A percentile compares a stretch with the other conserved stretches of the same genome.
Evolutionary conservation across 2,888 invertebrate species (phyloP).

Genomic region (Gymnoscelis rufifasciata): DNA sequence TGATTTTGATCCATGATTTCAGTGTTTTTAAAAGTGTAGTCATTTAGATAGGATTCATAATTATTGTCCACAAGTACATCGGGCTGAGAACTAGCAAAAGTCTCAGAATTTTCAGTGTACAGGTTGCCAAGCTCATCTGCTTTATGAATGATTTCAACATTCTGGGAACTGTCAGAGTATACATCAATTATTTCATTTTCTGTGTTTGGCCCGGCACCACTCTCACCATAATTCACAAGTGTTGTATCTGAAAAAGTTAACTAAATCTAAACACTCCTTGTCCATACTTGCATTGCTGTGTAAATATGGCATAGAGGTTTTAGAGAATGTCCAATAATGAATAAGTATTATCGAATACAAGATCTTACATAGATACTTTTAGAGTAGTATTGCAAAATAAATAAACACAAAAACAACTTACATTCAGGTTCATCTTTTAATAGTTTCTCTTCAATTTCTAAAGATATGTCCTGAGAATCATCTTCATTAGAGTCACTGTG

Average conservation of each 20-base stretch:
- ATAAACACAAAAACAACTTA: slow-evolving; percentile 30
- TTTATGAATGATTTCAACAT: slow-evolving; percentile 56
- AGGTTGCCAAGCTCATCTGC: slow-evolving; percentile 69
- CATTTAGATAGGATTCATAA: slow-evolving; percentile 63
- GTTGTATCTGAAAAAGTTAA: slow-evolving; percentile 65
- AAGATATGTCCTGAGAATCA: slow-evolving; percentile 68
- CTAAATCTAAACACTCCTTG: too few species aligned
- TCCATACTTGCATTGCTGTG: too few species aligned
- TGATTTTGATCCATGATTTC: slow-evolving; percentile 41
- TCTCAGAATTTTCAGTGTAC: slow-evolving; percentile 60
- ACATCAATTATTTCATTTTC: slow-evolving; percentile 58
- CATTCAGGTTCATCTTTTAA: slow-evolving; percentile 74
- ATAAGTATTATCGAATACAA: too few species aligned
- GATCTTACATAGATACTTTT: too few species aligned
- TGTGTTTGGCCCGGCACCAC: slow-evolving; percentile 39
- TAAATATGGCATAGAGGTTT: too few species aligned
- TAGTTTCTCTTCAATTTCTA: slow-evolving; percentile 71
- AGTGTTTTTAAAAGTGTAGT: slow-evolving; percentile 58
- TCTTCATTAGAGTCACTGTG: slow-evolving; percentile 75
- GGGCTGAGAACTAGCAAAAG: slow-evolving; percentile 51
- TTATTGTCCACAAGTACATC: slow-evolving; percentile 55
- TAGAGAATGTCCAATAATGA: too few species aligned
- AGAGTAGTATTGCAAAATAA: too few species aligned
- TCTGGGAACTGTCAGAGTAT: slow-evolving; percentile 59
- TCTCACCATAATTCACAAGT: slow-evolving; percentile 65